Conservation (phyloP, 2,797 vertebrate species). For the Ibycter americanus region DNA sequence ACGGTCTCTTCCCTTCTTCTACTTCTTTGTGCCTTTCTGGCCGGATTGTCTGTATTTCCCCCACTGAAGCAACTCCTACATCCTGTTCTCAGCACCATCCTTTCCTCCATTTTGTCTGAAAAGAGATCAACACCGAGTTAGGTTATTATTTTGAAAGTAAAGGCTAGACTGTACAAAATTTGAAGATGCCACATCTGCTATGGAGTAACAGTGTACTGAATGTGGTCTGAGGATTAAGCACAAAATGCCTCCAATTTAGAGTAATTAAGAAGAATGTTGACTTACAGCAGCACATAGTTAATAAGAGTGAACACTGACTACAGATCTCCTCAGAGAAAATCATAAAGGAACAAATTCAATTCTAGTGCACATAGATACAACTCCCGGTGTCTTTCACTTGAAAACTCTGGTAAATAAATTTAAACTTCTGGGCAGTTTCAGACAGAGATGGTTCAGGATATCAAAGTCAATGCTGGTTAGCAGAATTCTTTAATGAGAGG, state of each 20-base stretch:
- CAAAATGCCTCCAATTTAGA: neutral
- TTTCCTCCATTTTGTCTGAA: neutral
- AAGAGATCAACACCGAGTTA: neutral
- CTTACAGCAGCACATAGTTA: neutral
- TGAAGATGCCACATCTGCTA: neutral
- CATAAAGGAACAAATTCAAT: neutral
- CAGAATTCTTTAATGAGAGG: neutral
- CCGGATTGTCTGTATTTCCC: neutral
- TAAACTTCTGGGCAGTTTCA: neutral
- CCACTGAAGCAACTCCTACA: fast-evolving
- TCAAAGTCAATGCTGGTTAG: neutral
- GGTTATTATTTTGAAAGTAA: too few relatives aligned
- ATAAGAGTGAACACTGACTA: neutral
- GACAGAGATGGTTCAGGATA: neutral
- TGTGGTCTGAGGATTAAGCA: neutral
- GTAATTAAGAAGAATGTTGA: neutral
- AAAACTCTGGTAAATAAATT: neutral
- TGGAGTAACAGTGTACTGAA: neutral
- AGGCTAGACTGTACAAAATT: neutral
- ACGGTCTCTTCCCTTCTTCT: neutral
- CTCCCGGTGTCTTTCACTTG: neutral
- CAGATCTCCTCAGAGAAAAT: neutral
- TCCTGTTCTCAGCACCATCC: neutral
- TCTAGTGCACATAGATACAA: fast-evolving
- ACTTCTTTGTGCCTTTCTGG: neutral